Evolutionary conservation across 2,888 invertebrate genomes (phyloP).

Genomic region (Zeuzera pyrina): DNA sequence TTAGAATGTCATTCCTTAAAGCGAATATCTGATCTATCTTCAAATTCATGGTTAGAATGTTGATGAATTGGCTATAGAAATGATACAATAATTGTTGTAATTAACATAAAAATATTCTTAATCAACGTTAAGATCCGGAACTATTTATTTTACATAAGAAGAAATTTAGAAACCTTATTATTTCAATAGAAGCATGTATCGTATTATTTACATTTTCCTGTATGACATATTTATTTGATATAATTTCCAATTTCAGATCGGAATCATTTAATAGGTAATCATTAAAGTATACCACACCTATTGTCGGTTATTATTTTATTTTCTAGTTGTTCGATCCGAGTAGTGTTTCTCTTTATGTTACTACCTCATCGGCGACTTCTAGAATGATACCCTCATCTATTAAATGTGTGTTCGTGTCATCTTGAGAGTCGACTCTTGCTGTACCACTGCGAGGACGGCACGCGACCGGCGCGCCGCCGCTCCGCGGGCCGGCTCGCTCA

Average conservation of each 20-base stretch:
- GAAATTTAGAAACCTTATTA: background rate
- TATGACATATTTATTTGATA: conserved; percentile 55
- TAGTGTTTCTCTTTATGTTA: conserved; percentile 43
- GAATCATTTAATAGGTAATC: conserved; percentile 74
- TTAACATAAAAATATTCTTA: background rate
- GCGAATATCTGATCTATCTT: conserved; percentile 18
- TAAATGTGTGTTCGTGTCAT: conserved; percentile 31
- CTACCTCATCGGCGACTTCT: conserved; percentile 31
- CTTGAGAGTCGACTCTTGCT: conserved; percentile 22
- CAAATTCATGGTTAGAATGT: conserved; percentile 19
- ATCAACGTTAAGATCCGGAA: background rate
- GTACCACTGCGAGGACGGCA: conserved; percentile 14
- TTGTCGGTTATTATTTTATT: conserved; percentile 34
- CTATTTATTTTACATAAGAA: background rate
- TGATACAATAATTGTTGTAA: background rate
- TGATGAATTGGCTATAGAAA: background rate
- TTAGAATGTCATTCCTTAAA: conserved; percentile 8
- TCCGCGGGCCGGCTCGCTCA: conserved; percentile 8
- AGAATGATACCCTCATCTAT: conserved; percentile 41
- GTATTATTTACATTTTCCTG: conserved; percentile 30
- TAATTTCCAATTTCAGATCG: conserved; percentile 72
- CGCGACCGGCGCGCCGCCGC: conserved; percentile 4
- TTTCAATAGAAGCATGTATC: conserved; percentile 28
- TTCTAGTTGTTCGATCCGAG: conserved; percentile 53
- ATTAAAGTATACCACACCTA: conserved; percentile 48